Evolutionary conservation across 92 coral and sea anemone genomes (phyloP).

Genomic region (Porites lobata): DNA sequence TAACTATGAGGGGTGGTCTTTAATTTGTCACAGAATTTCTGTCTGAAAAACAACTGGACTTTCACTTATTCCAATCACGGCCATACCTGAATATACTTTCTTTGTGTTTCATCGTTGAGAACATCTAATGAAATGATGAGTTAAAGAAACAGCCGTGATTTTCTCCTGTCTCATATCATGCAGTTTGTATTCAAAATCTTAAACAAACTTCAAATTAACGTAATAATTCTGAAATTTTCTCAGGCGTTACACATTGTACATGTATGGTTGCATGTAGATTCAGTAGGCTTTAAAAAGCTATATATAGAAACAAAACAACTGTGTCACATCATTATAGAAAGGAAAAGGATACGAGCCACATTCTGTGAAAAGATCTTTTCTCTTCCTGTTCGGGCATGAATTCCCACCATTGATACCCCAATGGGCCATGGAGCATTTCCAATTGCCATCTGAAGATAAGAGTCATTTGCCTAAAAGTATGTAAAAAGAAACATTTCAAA

Average conservation of each 20-base stretch:
- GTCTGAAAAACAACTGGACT: background rate
- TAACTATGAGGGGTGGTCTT: too few species aligned
- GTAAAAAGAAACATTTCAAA: background rate
- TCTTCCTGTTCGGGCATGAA: slow-evolving; percentile 98
- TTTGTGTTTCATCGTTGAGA: slow-evolving; percentile 97
- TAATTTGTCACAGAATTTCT: too few species aligned
- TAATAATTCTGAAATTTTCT: too few species aligned
- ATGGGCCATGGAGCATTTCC: slow-evolving; percentile 99
- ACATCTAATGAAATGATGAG: slow-evolving; percentile 78
- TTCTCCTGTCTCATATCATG: too few species aligned
- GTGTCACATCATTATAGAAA: too few species aligned
- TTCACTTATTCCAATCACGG: background rate
- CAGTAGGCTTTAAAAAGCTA: too few species aligned
- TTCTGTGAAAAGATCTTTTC: slow-evolving; percentile 99
- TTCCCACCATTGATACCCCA: slow-evolving; percentile 99
- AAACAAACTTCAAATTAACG: too few species aligned
- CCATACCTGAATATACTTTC: slow-evolving; percentile 95
- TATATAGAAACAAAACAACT: too few species aligned
- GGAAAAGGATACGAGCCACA: slow-evolving; percentile 98
- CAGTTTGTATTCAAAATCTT: too few species aligned
- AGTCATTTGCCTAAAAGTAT: slow-evolving; percentile 87
- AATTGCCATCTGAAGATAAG: slow-evolving; percentile 98
- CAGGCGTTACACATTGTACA: too few species aligned
- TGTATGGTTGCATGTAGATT: too few species aligned
- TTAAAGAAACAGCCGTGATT: slow-evolving; percentile 38